Evolutionary conservation across 92 coral and sea anemone species (phyloP), one percentile per base, ranked within the genome.

Genomic region (Pocillopora grandis): DNA sequence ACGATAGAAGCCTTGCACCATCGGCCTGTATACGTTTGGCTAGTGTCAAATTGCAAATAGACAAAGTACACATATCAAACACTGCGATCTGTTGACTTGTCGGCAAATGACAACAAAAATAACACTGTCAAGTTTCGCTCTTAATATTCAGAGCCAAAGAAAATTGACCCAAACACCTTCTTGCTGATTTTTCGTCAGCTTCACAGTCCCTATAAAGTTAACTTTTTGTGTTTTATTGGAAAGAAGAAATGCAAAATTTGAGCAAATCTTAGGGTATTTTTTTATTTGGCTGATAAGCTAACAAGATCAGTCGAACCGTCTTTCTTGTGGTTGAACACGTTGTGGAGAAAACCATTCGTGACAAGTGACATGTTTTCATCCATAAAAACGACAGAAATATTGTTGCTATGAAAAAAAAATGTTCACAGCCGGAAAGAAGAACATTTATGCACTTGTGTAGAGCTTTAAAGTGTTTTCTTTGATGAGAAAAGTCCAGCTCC

Each of bases 1-100:
- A 70, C 75, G 16, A 70, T 3, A 70, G 75, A 66, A 66, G 57
- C 1, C 75, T 55, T 35, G 42, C 48, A 70, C 37, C 20, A 33
- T 35, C 49, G 73, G 31, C 20, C 31, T 19, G 9, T 21, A 64
- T 21, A 19, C 23, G n/a, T 27, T 19, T 33, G 20, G 20, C 55
- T 7, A 70, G 75, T 70, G 56, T 70, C 75, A 70, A 70, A 37
- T 70, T 70, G 57, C 75, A 70, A 69, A 33, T 33, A 31, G 3
- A 27, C 68, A 69, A 36, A 49, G 16, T 55, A 70, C 36, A 70
- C 20, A 70, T 35, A 55, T 70, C 75, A 70, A 70, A 70, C 19
- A 15, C 20, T 49, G 75, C 42, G 75, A 70, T 23, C 33, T 69
- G 12, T 36, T 55, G 56, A 70, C 75, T 70, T 70, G 75, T 36